Evolutionary conservation across 1,140 invertebrate genomes (phyloP).

Genomic region (Trypoxylus dichotomus): DNA sequence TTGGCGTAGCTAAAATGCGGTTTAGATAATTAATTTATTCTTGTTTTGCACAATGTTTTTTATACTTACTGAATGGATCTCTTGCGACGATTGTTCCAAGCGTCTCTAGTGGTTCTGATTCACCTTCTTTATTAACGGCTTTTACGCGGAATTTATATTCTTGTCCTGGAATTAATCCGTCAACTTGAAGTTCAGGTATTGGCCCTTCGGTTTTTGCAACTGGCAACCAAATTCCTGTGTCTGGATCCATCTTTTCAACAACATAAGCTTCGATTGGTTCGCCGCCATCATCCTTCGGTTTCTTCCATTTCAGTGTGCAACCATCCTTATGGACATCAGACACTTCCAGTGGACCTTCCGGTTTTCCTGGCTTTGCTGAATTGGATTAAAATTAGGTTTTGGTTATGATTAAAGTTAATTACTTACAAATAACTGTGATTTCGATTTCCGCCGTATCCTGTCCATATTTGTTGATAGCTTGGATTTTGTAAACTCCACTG

Average conservation of each 20-base stretch:
- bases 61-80: constrained; percentile 89
- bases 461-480: constrained; percentile 83
- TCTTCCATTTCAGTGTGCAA: constrained; percentile 96
- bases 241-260: constrained; percentile 93
- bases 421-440: constrained; percentile 85
- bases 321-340: constrained; percentile 92
- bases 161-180: constrained; percentile 86
- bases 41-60: constrained; percentile 27
- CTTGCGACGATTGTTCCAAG: constrained; percentile 90
- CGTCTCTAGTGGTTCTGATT: constrained; percentile 95
- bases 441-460: constrained; percentile 88
- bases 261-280: constrained; percentile 92
- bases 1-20: constrained; percentile 64
- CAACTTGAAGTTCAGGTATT: constrained; percentile 84
- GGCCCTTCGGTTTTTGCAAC: constrained; percentile 76
- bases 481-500: constrained; percentile 83
- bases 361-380: constrained; percentile 85
- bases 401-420: background rate
- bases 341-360: constrained; percentile 95
- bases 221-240: constrained; percentile 87
- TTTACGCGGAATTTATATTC: constrained; percentile 98
- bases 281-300: constrained; percentile 97
- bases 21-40: constrained; percentile 20
- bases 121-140: constrained; percentile 95
- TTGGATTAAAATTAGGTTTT: background rate